A percentile compares a stretch with the other conserved stretches of the same genome.
phyloP scores from a whole-genome alignment of 2,888 invertebrate genomes.

The Drosophila quasianomalipes region DNA sequence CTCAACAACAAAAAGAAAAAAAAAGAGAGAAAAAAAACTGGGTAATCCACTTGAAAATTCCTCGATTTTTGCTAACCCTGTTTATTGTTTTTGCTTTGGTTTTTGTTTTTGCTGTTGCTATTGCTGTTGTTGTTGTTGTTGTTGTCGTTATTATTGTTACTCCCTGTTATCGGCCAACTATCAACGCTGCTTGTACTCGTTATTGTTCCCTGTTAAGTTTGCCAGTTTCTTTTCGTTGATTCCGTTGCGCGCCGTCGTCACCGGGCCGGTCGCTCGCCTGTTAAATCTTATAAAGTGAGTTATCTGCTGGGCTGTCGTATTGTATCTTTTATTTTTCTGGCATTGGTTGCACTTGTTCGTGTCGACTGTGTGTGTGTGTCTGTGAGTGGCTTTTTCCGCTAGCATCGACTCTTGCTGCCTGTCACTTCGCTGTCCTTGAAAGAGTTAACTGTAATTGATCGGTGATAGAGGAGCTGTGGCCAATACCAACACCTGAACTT shows the following conservation, averaged over 20 bases:
- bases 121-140: conserved; percentile 28
- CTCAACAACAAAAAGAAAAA: conserved; percentile 55
- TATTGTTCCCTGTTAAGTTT: conserved; percentile 77
- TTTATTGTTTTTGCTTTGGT: conserved; percentile 50
- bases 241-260: conserved; percentile 2
- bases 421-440: conserved; percentile 71
- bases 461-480: conserved; percentile 19
- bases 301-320: conserved; percentile 72
- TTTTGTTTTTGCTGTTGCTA: conserved; percentile 40
- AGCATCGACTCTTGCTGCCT: conserved; percentile 53
- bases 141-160: conserved; percentile 36
- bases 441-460: conserved; percentile 68
- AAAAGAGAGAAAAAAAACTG: conserved; percentile 60
- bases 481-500: neutral
- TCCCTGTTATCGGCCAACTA: conserved; percentile 72
- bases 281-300: conserved; percentile 72
- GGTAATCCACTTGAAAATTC: conserved; percentile 80
- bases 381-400: conserved; percentile 63
- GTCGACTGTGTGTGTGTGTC: conserved; percentile 25
- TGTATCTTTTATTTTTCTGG: conserved; percentile 19
- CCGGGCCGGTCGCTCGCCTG: conserved; percentile 31
- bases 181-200: conserved; percentile 76
- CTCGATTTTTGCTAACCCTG: conserved; percentile 69
- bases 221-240: conserved; percentile 45
- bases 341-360: conserved; percentile 41